Evolutionary conservation across 1,140 invertebrate species (phyloP).

Genomic region (Trypoxylus dichotomus): DNA sequence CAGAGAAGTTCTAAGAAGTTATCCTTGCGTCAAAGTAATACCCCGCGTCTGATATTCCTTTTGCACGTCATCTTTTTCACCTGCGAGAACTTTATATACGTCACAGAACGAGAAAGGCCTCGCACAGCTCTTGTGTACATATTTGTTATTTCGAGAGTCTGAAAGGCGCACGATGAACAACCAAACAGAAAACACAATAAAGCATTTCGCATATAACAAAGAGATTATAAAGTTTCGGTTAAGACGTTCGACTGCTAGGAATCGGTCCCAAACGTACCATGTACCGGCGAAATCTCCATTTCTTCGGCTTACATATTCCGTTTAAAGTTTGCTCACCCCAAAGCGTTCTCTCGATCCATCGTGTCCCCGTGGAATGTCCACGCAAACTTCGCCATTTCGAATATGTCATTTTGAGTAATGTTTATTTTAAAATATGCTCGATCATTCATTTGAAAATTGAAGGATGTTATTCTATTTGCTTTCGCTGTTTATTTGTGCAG

Average conservation of each 20-base stretch:
- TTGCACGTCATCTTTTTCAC: too few relatives aligned
- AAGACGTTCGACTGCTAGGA: neutral
- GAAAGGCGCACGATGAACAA: neutral
- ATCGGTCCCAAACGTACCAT: neutral
- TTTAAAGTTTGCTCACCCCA: neutral
- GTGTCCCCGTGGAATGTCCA: neutral
- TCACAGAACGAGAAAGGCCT: too few relatives aligned
- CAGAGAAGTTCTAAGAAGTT: too few relatives aligned
- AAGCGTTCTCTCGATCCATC: neutral
- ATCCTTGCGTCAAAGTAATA: too few relatives aligned
- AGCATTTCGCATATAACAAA: neutral
- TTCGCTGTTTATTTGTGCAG: too few relatives aligned
- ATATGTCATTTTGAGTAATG: slow-evolving; percentile 3
- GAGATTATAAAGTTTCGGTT: slow-evolving; percentile 3
- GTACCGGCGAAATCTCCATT: neutral
- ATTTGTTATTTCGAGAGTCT: neutral
- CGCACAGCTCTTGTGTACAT: too few relatives aligned
- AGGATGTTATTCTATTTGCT: neutral
- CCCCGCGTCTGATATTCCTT: too few relatives aligned
- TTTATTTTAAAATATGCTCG: neutral
- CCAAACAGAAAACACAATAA: neutral
- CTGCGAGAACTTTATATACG: too few relatives aligned
- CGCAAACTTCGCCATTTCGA: neutral
- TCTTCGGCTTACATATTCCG: neutral
- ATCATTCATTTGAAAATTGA: neutral